Percentiles rank a stretch among this genome's conserved stretches.
Evolutionary conservation across 2,888 invertebrate species (phyloP).

Genomic region (Coenonympha glycerion): DNA sequence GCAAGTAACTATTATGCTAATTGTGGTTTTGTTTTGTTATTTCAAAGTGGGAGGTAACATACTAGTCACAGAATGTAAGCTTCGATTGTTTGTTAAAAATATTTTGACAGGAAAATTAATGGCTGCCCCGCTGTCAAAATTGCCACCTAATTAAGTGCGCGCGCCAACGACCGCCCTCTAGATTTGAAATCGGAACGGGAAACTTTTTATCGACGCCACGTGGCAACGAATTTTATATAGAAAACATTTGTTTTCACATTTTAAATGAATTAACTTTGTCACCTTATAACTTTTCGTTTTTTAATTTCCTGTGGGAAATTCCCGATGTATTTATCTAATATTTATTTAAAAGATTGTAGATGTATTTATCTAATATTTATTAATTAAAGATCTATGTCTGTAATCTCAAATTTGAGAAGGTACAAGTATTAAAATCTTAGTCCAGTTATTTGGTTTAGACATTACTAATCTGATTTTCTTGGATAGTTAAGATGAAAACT

Average conservation of each 20-base stretch:
- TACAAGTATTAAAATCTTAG: conserved; percentile 34
- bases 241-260: conserved; percentile 1
- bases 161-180: conserved; percentile 53
- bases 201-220: conserved; percentile 67
- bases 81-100: conserved; percentile 71
- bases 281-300: not conserved
- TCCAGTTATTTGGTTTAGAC: conserved; percentile 34
- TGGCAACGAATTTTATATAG: conserved; percentile 36
- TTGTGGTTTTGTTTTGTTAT: conserved; percentile 74
- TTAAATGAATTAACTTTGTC: not conserved
- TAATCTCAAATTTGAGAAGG: too few species aligned
- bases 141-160: conserved; percentile 60
- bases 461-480: conserved; percentile 30
- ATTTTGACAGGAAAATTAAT: conserved; percentile 72
- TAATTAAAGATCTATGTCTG: conserved; percentile 16
- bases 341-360: too few species aligned
- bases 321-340: not conserved
- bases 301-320: not conserved
- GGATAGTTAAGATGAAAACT: conserved; percentile 26
- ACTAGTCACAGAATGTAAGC: conserved; percentile 40
- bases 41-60: conserved; percentile 48
- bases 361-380: not conserved
- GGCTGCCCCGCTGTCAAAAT: conserved; percentile 63
- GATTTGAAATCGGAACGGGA: conserved; percentile 64
- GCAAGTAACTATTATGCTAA: conserved; percentile 69